Conservation (phyloP, 2,888 invertebrate species). For the Amiota minor region DNA sequence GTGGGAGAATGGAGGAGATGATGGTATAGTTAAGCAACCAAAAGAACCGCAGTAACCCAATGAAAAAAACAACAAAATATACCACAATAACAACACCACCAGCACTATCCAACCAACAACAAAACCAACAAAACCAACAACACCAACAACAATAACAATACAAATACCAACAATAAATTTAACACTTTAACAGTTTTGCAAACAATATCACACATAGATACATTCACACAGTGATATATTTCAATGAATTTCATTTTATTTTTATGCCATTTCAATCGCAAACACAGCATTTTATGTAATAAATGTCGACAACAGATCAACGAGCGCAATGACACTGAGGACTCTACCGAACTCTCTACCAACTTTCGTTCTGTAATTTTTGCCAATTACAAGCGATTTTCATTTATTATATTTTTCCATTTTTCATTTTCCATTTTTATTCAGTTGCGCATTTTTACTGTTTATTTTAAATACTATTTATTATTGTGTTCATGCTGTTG, state of each 20-base stretch:
- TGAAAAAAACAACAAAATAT: conserved; percentile 51
- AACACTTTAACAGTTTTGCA: conserved; percentile 63
- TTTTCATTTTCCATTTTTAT: neutral
- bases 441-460: neutral
- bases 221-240: neutral
- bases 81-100: conserved; percentile 20
- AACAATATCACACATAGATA: conserved; percentile 37
- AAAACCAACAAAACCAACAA: conserved; percentile 28
- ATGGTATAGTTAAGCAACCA: neutral
- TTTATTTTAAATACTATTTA: conserved; percentile 35
- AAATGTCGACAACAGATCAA: conserved; percentile 23
- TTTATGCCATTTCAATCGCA: conserved; percentile 27
- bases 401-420: neutral
- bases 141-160: conserved; percentile 37
- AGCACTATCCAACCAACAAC: conserved; percentile 23
- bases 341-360: no score
- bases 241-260: conserved; percentile 17
- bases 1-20: no score
- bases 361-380: conserved; percentile 8
- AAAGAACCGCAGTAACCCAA: conserved; percentile 41
- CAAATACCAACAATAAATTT: conserved; percentile 60
- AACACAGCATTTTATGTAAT: conserved; percentile 10
- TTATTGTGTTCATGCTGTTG: neutral
- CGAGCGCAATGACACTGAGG: neutral
- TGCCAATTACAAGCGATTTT: conserved; percentile 26